Base-by-base conservation (phyloP, 1,140 invertebrate species). In the Drosophila nikananu region DNA sequence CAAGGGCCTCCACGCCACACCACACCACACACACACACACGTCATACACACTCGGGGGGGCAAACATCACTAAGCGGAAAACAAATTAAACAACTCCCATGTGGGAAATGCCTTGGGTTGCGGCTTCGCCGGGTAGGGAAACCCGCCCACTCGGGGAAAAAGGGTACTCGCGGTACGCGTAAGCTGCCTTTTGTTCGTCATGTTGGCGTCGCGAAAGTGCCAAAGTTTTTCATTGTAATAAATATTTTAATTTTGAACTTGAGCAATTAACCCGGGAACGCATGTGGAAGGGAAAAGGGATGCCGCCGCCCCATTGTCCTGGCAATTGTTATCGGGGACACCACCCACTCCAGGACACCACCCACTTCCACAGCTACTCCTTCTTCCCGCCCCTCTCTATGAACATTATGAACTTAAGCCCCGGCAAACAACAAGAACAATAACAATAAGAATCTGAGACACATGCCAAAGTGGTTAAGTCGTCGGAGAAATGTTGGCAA, bases 201-300 rank as follows among this genome's bases (percentile, higher is more conserved):
- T 83, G 77, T 49, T 84, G 84, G 86, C 84, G 84, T 81, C 84
- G 81, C 76, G 81, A 87, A 89, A 89, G 86, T 89, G 81, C 81
- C 77, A 89, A 89, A 89, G 84, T 89, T 89, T 89, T 89, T 80
- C 86, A 89, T 89, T 89, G 84, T 89, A 90, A 89, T 89, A 89
- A 89, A 89, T 89, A 89, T 89, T 89, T 89, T 89, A 89, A 89
- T 89, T 89, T 90, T 89, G 77, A 89, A 89, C 86, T 90, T 90
- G 84, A 90, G 84, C 84, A 89, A 89, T 89, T 89, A 89, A 89
- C 86, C 86, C 86, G 68, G 74, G 67, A 90, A 75, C 84, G 77
- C 84, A 87, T 87, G 84, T 89, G 84, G 74, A 86, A 81, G 58
- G 39, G 15, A 23, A 44, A 44, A 13, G 41, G n/a, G 30, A 27